Conservation (phyloP, 2,797 vertebrate species). For the Parotocinclus haroldoi region DNA sequence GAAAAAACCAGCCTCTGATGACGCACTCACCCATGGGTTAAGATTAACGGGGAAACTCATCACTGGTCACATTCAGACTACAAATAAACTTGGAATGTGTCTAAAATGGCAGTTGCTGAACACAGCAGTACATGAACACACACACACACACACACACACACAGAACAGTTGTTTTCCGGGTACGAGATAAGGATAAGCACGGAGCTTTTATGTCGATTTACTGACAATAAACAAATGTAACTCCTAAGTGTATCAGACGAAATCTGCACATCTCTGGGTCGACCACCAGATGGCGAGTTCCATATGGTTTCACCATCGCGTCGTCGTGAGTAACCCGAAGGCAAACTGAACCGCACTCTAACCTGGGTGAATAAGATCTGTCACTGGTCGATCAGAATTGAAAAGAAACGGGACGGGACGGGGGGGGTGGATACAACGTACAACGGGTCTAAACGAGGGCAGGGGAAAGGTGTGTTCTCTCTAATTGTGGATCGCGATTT, state of each 20-base stretch:
- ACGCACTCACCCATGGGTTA: constrained; percentile 32
- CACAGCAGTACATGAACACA: constrained; percentile 45
- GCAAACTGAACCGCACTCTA: background rate
- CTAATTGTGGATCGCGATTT: constrained; percentile 25
- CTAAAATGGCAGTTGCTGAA: constrained; percentile 72
- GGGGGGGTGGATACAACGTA: constrained; percentile 2
- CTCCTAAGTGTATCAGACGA: background rate
- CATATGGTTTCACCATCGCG: constrained; percentile 2
- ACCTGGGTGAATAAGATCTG: constrained; percentile 5
- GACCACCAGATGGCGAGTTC: constrained; percentile 13
- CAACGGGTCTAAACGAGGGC: constrained; percentile 1
- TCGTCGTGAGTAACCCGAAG: background rate
- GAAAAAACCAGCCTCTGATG: constrained; percentile 27
- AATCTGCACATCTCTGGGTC: background rate
- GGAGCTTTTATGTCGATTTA: background rate
- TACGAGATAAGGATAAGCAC: constrained; percentile 22
- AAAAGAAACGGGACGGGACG: background rate
- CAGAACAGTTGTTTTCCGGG: constrained; percentile 34
- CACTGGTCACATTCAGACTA: constrained; percentile 47
- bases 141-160: constrained; percentile 38
- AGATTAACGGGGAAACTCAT: constrained; percentile 63
- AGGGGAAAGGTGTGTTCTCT: constrained; percentile 37
- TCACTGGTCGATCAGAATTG: background rate
- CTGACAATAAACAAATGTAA: background rate
- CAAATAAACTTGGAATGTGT: constrained; percentile 68